Conservation (phyloP, 2,797 vertebrate species). For the Sylvilagus floridanus region DNA sequence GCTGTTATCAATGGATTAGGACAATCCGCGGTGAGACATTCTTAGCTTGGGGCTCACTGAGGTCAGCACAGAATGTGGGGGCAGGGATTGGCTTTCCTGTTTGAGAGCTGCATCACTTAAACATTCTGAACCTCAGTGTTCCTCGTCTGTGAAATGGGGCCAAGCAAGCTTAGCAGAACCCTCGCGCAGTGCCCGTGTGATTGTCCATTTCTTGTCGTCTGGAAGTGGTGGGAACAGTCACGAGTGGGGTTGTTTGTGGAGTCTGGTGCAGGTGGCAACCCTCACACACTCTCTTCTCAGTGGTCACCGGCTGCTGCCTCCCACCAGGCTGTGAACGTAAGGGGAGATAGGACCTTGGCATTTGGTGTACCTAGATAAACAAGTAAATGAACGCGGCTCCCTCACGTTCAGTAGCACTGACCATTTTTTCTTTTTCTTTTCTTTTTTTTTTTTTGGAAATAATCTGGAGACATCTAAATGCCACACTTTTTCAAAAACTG, state of each 20-base stretch:
- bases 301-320: background rate
- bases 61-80: background rate
- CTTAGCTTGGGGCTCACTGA: background rate
- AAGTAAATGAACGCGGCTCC: background rate
- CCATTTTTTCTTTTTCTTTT: background rate
- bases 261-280: background rate
- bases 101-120: background rate
- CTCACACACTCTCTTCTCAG: background rate
- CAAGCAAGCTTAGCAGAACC: background rate
- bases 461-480: background rate
- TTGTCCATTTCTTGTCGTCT: background rate
- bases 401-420: background rate
- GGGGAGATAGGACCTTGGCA: background rate
- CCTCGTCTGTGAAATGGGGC: background rate
- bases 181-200: background rate
- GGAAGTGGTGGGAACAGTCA: background rate
- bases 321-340: conserved; percentile 57
- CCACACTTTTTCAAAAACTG: background rate
- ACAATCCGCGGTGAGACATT: background rate
- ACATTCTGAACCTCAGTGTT: background rate
- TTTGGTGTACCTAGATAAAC: background rate
- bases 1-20: background rate
- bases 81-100: background rate
- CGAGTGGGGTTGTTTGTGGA: background rate
- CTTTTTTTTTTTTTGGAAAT: background rate